Percentiles rank a stretch among this genome's conserved stretches.
These are phyloP conservation scores for Orthonevra nobilis DNA, from an alignment of 2,888 invertebrate species.

Conservation along the genomic window DNA sequence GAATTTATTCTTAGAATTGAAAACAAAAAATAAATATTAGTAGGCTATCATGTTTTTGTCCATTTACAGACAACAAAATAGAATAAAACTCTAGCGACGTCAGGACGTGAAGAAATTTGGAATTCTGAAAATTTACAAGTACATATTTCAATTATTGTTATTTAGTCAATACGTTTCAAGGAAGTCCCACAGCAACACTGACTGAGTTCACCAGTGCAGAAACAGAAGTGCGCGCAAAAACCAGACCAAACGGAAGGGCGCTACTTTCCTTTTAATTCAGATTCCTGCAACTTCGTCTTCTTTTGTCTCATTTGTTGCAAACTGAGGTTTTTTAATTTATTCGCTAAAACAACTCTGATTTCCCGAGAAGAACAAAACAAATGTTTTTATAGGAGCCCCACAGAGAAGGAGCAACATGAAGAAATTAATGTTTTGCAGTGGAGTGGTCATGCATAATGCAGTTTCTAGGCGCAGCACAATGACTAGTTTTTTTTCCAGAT, in stretches of 20 bases:
- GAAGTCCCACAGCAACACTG: too few relatives aligned
- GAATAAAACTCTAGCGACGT: too few relatives aligned
- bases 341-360: constrained; percentile 26
- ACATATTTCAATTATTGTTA: too few relatives aligned
- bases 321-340: constrained; percentile 50
- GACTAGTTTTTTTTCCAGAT: too few relatives aligned
- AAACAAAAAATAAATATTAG: too few relatives aligned
- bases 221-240: constrained; percentile 4
- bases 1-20: too few relatives aligned
- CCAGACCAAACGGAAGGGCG: constrained; percentile 39
- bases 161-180: too few relatives aligned
- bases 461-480: constrained; percentile 56
- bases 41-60: too few relatives aligned
- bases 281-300: constrained; percentile 50
- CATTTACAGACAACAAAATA: too few relatives aligned
- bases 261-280: constrained; percentile 43
- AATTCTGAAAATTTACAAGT: too few relatives aligned
- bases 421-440: constrained; percentile 66
- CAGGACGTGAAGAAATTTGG: too few relatives aligned
- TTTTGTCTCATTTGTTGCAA: constrained; percentile 56
- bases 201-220: too few relatives aligned
- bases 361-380: neutral
- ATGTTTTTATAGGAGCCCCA: neutral
- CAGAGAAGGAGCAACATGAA: constrained; percentile 6
- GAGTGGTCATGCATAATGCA: constrained; percentile 66